Conservation (phyloP, 2,888 invertebrate genomes). For the Heliconius hortense region DNA sequence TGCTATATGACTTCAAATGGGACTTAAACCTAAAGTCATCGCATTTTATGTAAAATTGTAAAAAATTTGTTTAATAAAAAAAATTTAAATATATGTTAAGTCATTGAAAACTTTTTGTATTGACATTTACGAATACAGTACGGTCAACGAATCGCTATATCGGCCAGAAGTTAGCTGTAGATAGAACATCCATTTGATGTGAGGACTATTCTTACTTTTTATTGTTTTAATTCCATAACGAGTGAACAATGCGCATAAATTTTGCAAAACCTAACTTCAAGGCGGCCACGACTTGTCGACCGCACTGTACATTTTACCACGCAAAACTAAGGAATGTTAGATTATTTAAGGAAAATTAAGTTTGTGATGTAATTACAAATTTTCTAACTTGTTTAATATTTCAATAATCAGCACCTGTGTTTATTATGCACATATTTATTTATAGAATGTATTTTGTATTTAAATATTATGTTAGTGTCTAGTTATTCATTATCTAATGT, state of each 20-base stretch:
- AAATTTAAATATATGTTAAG: neutral
- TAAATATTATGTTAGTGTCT: constrained; percentile 13
- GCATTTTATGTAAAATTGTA: neutral
- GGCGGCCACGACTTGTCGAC: neutral
- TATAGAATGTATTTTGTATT: constrained; percentile 9
- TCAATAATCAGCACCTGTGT: constrained; percentile 14
- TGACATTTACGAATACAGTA: neutral
- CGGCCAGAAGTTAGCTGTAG: neutral
- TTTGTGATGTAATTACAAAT: constrained; percentile 12
- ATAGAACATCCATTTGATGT: no score
- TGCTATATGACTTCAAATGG: neutral
- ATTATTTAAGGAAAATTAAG: neutral
- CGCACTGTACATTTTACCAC: neutral
- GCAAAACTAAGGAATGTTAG: neutral
- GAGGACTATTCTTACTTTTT: no score
- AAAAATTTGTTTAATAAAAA: neutral
- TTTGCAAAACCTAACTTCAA: neutral
- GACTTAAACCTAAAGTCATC: neutral
- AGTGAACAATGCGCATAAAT: neutral
- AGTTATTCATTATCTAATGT: neutral
- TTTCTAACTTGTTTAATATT: constrained; percentile 19
- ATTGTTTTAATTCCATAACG: no score
- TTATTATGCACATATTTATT: constrained; percentile 24
- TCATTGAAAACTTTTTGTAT: neutral
- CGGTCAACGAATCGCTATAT: no score